Evolutionary conservation across 92 coral and sea anemone species (phyloP), one percentile per base, ranked within the genome.

Genomic region (Blastomussa wellsi): DNA sequence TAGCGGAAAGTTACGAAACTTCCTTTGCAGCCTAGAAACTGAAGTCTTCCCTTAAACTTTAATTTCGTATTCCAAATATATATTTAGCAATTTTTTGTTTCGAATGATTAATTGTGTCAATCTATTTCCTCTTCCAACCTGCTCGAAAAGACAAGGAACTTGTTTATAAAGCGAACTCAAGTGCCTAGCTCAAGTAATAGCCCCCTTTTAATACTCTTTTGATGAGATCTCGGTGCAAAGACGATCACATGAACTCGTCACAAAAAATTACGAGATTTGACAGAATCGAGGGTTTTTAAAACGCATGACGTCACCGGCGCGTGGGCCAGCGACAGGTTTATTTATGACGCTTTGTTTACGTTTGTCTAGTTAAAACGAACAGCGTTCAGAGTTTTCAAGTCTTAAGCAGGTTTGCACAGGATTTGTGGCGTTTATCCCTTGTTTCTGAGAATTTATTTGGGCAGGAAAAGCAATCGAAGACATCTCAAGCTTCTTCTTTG

Each of bases 261-360:
- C 6, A 36, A 36, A 19, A 70, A 70, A 22, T 17, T 20, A 20
- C 41, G 47, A 17, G 48, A 70, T 5, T 70, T 39, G 75, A 37
- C 75, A 36, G 47, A 70, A 22, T 32, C 26, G 12, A 33, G 72
- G 36, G 39, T 36, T 68, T 15, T 68, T n/a, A n/a, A 15, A 35
- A 70, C 37, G 11, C 49, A 17, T 70, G 48, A 70, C 75, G 75
- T 70, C 75, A 67, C 41, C 49, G 5, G 32, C 68, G 75, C 75
- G 4, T 48, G 26, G 9, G 44, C 22, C 5, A 38, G 0, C 11
- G 48, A 38, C 26, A 6, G 9, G 33, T 1, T 35, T 70, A 70
- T 17, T 70, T 70, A 70, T 35, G 48, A 70, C 44, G 74, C 29
- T 35, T 38, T 33, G 75, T 35, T 20, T 70, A 36, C 75, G 75